Conservation (phyloP, 2,888 invertebrate genomes). For the Plebejus melissa region DNA sequence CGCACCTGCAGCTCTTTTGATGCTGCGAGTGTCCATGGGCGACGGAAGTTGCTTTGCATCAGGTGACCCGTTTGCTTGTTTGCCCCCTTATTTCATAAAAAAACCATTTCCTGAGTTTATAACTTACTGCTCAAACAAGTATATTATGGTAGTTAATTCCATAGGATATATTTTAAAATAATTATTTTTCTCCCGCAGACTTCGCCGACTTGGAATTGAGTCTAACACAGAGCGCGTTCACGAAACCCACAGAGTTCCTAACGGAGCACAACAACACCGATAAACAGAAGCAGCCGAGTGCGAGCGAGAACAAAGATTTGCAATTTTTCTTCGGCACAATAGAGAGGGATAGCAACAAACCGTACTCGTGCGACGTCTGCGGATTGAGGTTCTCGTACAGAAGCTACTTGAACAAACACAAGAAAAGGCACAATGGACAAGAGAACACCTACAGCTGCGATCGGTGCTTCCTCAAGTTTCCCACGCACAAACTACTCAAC, state of each 20-base stretch:
- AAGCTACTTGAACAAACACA: constrained; percentile 13
- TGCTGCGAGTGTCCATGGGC: too few relatives aligned
- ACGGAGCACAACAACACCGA: neutral
- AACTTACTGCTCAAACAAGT: too few relatives aligned
- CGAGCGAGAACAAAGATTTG: neutral
- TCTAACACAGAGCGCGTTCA: neutral
- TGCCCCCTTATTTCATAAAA: too few relatives aligned
- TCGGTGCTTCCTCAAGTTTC: neutral
- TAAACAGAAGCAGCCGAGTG: neutral
- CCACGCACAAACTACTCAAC: neutral
- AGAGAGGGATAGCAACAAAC: neutral
- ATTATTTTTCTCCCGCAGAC: neutral
- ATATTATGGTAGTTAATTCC: too few relatives aligned
- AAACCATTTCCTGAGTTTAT: too few relatives aligned
- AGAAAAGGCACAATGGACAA: neutral
- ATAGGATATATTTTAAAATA: neutral
- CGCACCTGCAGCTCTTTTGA: too few relatives aligned
- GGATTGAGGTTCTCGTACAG: neutral
- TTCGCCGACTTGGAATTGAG: neutral
- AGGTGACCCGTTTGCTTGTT: too few relatives aligned
- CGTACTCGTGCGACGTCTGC: neutral
- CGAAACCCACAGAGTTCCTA: neutral
- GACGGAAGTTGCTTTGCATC: too few relatives aligned
- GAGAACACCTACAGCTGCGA: neutral
- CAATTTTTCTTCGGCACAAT: neutral